Percentiles rank a stretch among this genome's conserved stretches.
phyloP scores from a whole-genome alignment of 1,140 invertebrate species.

The Bombus difficillimus region DNA sequence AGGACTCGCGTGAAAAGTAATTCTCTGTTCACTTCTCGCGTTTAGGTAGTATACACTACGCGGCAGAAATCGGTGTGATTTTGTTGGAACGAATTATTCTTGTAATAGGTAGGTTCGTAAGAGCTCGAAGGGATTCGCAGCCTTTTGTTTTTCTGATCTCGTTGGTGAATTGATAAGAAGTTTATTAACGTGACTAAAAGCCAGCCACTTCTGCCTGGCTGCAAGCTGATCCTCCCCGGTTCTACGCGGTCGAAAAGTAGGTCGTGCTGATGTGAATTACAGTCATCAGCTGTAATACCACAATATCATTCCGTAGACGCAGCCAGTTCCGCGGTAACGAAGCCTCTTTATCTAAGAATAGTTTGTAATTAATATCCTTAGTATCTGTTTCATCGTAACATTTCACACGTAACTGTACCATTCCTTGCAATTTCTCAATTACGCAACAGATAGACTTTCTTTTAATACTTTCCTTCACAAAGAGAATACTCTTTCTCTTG shows the following conservation, averaged over 20 bases:
- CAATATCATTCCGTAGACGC: constrained; percentile 31
- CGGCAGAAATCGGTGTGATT: not conserved
- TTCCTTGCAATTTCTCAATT: not conserved
- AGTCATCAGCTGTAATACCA: constrained; percentile 53
- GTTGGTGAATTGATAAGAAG: not conserved
- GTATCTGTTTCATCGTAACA: not conserved
- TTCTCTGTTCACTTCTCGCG: not conserved
- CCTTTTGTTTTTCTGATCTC: not conserved
- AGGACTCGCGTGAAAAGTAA: constrained; percentile 22
- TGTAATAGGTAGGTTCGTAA: not conserved
- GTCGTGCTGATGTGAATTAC: constrained; percentile 50
- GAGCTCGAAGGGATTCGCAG: not conserved
- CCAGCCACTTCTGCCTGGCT: not conserved
- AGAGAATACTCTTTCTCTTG: not conserved
- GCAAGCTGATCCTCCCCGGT: constrained; percentile 37
- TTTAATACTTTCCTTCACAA: not conserved
- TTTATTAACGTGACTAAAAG: constrained; percentile 1
- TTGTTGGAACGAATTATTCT: not conserved
- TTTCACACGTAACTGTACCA: not conserved
- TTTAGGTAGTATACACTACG: not conserved
- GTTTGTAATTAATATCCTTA: constrained; percentile 45
- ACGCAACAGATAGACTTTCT: not conserved
- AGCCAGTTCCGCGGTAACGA: constrained; percentile 26
- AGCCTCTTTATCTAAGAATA: constrained; percentile 29
- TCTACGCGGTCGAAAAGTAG: constrained; percentile 40